Conservation (phyloP, 2,113 vertebrate species). For the Sciurus niger region DNA sequence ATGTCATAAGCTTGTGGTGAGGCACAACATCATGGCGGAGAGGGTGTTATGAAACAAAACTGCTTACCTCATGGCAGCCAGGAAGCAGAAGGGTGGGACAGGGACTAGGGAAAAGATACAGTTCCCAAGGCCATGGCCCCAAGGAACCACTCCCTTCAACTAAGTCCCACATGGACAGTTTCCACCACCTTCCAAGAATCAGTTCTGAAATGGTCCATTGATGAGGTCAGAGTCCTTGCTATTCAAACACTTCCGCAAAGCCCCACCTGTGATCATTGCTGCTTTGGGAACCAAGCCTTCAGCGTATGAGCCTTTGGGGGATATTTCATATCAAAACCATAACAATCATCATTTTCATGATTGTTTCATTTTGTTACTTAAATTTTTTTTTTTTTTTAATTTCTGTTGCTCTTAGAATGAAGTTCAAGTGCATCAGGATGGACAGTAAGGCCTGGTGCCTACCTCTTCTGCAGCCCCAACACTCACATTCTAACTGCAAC, state of each 20-base stretch:
- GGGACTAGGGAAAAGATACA: background rate
- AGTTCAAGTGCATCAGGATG: background rate
- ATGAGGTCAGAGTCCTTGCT: background rate
- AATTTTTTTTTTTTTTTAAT: background rate
- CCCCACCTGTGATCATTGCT: background rate
- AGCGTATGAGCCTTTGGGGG: background rate
- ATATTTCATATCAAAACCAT: background rate
- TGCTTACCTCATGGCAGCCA: background rate
- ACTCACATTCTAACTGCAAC: background rate
- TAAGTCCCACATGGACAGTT: background rate
- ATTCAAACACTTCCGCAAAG: background rate
- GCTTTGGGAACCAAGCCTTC: background rate
- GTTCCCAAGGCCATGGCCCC: background rate
- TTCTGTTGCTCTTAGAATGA: background rate
- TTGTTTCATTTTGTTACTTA: conserved; percentile 18
- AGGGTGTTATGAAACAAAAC: background rate
- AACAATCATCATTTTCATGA: background rate
- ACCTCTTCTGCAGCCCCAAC: background rate
- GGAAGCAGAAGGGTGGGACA: background rate
- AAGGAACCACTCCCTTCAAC: background rate
- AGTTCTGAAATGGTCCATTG: background rate
- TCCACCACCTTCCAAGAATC: background rate
- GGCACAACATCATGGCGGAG: background rate
- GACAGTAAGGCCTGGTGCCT: background rate
- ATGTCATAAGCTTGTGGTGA: background rate